Evolutionary conservation across 2,113 vertebrate genomes (phyloP).

Genomic region (Eublepharis macularius): DNA sequence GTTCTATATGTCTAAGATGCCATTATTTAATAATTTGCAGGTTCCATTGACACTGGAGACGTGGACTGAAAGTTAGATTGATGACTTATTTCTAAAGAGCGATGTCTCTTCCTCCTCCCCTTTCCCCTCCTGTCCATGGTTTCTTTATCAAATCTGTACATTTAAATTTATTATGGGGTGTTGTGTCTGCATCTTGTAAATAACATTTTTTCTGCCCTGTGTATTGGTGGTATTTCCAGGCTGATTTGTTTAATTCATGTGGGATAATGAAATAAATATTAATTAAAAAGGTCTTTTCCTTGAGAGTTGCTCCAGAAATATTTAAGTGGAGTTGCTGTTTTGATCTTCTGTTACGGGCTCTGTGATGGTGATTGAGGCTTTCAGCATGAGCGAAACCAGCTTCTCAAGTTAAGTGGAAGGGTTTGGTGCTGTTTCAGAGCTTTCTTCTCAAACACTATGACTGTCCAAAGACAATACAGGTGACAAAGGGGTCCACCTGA

Average conservation of each 20-base stretch:
- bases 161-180: constrained; percentile 54
- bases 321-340: background rate
- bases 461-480: background rate
- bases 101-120: constrained; percentile 40
- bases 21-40: constrained; percentile 64
- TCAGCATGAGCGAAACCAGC: background rate
- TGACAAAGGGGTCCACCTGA: background rate
- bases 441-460: background rate
- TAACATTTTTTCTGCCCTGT: constrained; percentile 43
- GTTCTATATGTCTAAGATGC: constrained; percentile 66
- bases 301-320: constrained; percentile 30
- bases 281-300: constrained; percentile 37
- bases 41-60: constrained; percentile 34
- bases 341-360: background rate
- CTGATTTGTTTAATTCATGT: constrained; percentile 47
- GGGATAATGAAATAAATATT: constrained; percentile 64
- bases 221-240: constrained; percentile 48
- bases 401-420: background rate
- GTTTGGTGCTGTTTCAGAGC: no score
- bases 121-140: background rate
- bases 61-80: constrained; percentile 51
- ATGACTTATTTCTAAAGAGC: constrained; percentile 51
- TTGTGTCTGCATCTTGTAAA: constrained; percentile 44
- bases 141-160: constrained; percentile 46
- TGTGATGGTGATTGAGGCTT: background rate